Base-by-base conservation (phyloP, 2,797 vertebrate genomes). In the Huso huso region DNA sequence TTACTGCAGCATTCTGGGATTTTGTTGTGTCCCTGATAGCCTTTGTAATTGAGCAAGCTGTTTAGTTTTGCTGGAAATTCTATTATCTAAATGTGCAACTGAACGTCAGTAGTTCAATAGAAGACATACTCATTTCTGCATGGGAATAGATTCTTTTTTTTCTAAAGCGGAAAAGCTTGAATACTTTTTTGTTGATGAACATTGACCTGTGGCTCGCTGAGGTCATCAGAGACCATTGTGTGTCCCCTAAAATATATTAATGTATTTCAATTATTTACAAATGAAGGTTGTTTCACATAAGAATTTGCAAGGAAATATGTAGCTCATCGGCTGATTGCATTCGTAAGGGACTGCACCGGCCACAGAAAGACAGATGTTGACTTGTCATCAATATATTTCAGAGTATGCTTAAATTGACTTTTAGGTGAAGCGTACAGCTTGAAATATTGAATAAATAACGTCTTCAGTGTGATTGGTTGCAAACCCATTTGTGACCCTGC, bases 381-480 rank as follows among this genome's bases (percentile, higher is more conserved):
- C 65, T 76, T 64, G 69, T 71, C 69, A 49, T 65, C 64, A 66
- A 48, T 48, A 53, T 69, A 0, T 70, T 57, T 70, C 71, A 69
- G 49, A 62, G 12, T 58, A 51, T 13, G 2, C 68, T 8, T 70
- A 53, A 74, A 48, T 48, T 67, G 53, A 15, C 37, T 70, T 55
- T 55, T 10, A n/a, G 52, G n/a, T 55, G n/a, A 9, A 55, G 65
- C 53, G 2, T 68, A 8, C 50, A 72, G n/a, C 48, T 68, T 76
- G 53, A 66, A 72, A 60, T 68, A 70, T 48, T 69, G 58, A 63
- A 67, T 64, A 70, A 70, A 64, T 71, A 72, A 37, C 5, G 69
- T 15, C 0, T 73, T 9, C 9, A 10, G n/a, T 55, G 67, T 67
- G 49, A 23, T 53, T 77, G 64, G 12, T 65, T 70, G 23, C 62